Base-by-base conservation (phyloP, 2,113 vertebrate species). In the Rhabdornis inornatus region DNA sequence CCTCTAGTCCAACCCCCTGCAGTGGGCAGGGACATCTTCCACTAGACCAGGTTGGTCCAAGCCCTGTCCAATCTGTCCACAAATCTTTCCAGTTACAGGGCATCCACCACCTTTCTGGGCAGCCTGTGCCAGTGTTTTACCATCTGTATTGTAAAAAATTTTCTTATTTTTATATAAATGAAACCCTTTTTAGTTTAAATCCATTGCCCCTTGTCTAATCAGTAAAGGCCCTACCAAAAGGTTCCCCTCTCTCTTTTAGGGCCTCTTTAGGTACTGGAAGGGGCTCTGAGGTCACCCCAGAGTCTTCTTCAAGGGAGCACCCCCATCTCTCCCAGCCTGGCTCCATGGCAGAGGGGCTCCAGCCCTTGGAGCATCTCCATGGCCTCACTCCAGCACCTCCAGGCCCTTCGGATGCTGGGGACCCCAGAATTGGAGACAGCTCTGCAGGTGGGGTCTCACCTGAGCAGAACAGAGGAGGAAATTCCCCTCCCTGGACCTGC, bases 371-470 rank as follows among this genome's bases (percentile, higher is more conserved):
- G 9, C 49, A 52, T 16, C 14, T 40, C 5, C 0, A 0, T 15
- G 45, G 8, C 5, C 13, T 52, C 64, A 39, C 13, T 56, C 40
- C 35, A 69, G 2, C 44, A 65, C 2, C 2, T 61, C 27, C 60
- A 22, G 1, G 1, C 10, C 35, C 5, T 4, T 23, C 25, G 2
- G 24, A 0, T 69, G 4, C 1, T 37, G 11, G 0, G 17, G 4
- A 3, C 2, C 13, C 61, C 81, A 7, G 47, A 11, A 19, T 7
- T 68, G 53, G 2, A 0, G 3, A 1, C 42, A 68, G 52, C 3
- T 10, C 60, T 44, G 9, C 20, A 42, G 30, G 4, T 16, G 11
- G 2, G 33, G 6, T 20, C 55, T 65, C 55, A 21, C 15, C 13
- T 50, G 53, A 37, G 49, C 0, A 0, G 24, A 39, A n/a, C 2